Conservation (phyloP, 2,113 vertebrate genomes). For the Bettongia penicillata region DNA sequence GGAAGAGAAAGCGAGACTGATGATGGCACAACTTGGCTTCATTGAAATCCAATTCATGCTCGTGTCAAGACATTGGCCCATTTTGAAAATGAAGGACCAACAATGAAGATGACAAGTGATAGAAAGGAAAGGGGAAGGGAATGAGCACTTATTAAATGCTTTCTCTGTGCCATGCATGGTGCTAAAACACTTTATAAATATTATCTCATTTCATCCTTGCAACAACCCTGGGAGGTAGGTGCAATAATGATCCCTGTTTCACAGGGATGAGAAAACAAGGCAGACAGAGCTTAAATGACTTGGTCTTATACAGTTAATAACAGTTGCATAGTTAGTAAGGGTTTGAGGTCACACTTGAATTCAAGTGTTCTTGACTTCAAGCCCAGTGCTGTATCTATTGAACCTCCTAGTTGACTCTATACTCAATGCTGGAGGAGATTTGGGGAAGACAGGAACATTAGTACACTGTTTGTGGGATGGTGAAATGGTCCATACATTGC, state of each 20-base stretch:
- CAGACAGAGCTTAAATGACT: background rate
- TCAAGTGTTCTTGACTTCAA: background rate
- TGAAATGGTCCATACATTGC: background rate
- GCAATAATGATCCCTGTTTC: background rate
- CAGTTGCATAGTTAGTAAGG: background rate
- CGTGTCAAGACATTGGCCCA: background rate
- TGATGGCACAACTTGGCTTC: background rate
- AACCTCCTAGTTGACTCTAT: background rate
- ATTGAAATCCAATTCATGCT: background rate
- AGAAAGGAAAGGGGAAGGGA: background rate
- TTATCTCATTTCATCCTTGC: background rate
- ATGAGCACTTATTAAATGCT: background rate
- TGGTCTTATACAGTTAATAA: background rate
- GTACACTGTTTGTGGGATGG: background rate
- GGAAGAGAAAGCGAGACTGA: background rate
- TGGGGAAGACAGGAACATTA: background rate
- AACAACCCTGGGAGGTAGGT: background rate
- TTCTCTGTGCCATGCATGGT: background rate
- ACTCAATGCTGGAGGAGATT: background rate
- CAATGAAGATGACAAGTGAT: background rate
- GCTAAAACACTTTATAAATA: background rate
- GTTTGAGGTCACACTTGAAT: background rate
- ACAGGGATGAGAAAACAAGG: background rate
- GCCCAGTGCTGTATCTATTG: background rate
- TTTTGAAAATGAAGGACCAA: background rate